These are phyloP conservation scores for Pseudococcus jackbeardsleyi DNA, from an alignment of 2,888 invertebrate genomes.

Conservation along the genomic window DNA sequence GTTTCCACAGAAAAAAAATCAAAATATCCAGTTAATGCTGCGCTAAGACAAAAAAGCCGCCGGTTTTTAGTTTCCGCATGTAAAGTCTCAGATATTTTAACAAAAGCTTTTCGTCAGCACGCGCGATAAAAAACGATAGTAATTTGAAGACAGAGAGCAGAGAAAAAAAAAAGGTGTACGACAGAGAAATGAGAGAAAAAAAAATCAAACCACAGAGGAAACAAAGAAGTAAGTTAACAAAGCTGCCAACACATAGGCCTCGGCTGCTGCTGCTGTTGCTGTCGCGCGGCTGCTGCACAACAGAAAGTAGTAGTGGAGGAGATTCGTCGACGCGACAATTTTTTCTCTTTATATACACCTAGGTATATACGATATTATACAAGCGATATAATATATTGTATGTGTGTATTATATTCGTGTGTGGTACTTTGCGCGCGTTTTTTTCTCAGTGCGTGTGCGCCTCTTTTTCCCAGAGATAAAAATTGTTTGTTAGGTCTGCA, in stretches of 20 bases:
- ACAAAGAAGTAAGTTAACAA: conserved; percentile 58
- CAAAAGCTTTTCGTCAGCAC: conserved; percentile 25
- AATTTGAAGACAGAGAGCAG: conserved; percentile 48
- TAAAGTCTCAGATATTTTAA: conserved; percentile 40
- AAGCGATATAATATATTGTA: conserved; percentile 34
- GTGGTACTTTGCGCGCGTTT: conserved; percentile 63
- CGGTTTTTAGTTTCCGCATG: conserved; percentile 42
- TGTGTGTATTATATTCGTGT: conserved; percentile 49
- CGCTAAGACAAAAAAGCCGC: conserved; percentile 56
- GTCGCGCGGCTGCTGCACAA: not conserved
- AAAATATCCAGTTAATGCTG: conserved; percentile 37
- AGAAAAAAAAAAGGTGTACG: conserved; percentile 31
- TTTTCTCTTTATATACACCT: not conserved
- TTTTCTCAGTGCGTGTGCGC: conserved; percentile 63
- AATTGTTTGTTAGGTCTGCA: conserved; percentile 60
- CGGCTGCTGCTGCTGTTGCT: conserved; percentile 37
- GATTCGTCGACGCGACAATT: conserved; percentile 58
- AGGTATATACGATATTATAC: not conserved
- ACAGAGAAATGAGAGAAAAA: not conserved
- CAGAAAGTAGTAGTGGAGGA: conserved; percentile 15
- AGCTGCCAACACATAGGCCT: conserved; percentile 62
- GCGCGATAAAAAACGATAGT: conserved; percentile 58
- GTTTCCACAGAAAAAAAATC: conserved; percentile 6
- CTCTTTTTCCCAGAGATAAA: conserved; percentile 50
- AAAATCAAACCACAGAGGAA: conserved; percentile 17